Conservation (phyloP, 2,888 invertebrate species). For the Caprella mutica region DNA sequence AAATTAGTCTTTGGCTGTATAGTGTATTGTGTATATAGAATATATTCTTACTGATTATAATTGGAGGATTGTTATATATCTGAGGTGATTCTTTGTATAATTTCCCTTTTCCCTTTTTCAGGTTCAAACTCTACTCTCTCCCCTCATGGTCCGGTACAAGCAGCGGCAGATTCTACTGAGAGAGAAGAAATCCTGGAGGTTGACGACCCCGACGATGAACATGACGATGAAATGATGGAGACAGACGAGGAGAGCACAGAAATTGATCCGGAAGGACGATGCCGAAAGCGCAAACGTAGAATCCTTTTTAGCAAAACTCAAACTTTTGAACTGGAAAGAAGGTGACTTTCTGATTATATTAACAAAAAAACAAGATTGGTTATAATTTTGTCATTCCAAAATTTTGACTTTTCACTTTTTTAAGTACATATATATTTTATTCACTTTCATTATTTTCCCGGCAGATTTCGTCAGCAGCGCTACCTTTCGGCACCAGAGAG, state of each 20-base stretch:
- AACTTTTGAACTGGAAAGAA: conserved; percentile 91
- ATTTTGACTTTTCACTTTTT: no score
- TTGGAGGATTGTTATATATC: no score
- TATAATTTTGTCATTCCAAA: no score
- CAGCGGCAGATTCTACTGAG: conserved; percentile 29
- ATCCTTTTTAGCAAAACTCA: conserved; percentile 91
- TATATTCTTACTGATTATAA: no score
- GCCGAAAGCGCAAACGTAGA: conserved; percentile 83
- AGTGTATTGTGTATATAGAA: no score
- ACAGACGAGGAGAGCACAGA: conserved; percentile 4
- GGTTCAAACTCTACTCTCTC: no score
- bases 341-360: conserved; percentile 40
- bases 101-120: no score
- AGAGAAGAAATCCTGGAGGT: conserved; percentile 19
- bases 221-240: conserved; percentile 11
- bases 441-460: not conserved
- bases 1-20: no score
- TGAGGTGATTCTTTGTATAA: no score
- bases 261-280: conserved; percentile 11
- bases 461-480: conserved; percentile 72
- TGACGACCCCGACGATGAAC: conserved; percentile 18
- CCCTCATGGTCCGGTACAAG: conserved; percentile 12
- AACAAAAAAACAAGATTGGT: not conserved
- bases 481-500: conserved; percentile 96
- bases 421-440: no score